These are phyloP conservation scores for Macropus fuliginosus DNA, from an alignment of 2,797 vertebrate species.

Conservation along the genomic window DNA sequence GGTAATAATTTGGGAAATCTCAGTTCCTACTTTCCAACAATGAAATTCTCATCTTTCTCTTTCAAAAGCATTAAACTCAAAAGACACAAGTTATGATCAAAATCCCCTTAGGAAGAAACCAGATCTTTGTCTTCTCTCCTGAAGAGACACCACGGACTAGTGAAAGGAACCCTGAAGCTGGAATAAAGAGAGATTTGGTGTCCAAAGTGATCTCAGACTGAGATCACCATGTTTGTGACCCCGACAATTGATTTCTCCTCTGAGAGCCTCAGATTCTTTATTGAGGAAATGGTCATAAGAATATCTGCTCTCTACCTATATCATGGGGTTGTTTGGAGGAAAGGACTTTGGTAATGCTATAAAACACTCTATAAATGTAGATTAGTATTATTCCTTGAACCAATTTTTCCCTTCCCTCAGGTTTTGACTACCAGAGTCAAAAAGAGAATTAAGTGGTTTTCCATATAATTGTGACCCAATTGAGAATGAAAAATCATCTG, in stretches of 20 bases:
- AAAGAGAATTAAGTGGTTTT: neutral
- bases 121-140: neutral
- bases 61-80: neutral
- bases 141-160: neutral
- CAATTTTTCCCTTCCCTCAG: neutral
- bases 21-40: neutral
- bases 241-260: neutral
- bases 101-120: neutral
- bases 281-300: neutral
- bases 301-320: neutral
- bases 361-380: neutral
- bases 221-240: neutral
- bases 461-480: neutral
- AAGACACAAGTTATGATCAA: neutral
- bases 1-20: neutral
- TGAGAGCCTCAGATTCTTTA: neutral
- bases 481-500: neutral
- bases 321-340: neutral
- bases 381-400: neutral
- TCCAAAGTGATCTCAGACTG: neutral
- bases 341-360: neutral
- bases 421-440: neutral
- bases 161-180: neutral
- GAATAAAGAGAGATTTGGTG: neutral
- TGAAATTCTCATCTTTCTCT: neutral